Percentiles rank a stretch among this genome's conserved stretches.
These are phyloP conservation scores for Oscheius myriophilus DNA, from an alignment of 2,888 invertebrate genomes.

Conservation along the genomic window DNA sequence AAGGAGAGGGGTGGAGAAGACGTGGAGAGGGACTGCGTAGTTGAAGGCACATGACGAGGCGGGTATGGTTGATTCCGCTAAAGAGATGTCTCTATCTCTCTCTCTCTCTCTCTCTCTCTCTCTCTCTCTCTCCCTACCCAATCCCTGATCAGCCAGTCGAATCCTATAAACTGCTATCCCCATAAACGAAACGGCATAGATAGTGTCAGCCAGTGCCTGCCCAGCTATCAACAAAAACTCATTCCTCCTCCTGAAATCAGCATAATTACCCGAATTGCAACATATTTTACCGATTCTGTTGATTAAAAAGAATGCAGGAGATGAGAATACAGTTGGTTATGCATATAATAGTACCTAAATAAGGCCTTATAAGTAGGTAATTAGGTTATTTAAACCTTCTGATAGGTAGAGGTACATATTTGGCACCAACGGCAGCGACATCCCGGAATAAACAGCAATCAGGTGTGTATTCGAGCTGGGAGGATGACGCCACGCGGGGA, in stretches of 20 bases:
- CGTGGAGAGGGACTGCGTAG: constrained; percentile 38
- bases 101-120: too few relatives aligned
- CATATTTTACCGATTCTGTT: constrained; percentile 29
- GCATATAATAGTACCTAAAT: constrained; percentile 36
- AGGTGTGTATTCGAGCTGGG: too few relatives aligned
- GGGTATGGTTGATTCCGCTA: constrained; percentile 32
- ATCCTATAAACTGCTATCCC: constrained; percentile 36
- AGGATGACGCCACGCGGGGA: too few relatives aligned
- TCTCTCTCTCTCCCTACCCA: constrained; percentile 14
- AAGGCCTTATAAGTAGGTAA: too few relatives aligned
- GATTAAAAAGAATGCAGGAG: constrained; percentile 36
- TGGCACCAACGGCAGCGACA: too few relatives aligned
- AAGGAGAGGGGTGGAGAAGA: constrained; percentile 39
- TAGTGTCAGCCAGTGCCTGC: constrained; percentile 38
- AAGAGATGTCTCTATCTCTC: neutral
- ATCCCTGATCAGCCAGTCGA: constrained; percentile 31
- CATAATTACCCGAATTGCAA: neutral
- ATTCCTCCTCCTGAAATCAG: constrained; percentile 17
- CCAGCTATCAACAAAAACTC: constrained; percentile 39
- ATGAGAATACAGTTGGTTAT: constrained; percentile 35
- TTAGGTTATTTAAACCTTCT: too few relatives aligned
- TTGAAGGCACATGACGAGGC: constrained; percentile 35
- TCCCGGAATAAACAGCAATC: too few relatives aligned
- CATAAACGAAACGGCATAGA: constrained; percentile 43
- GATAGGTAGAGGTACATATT: too few relatives aligned